phyloP scores from a whole-genome alignment of 2,113 vertebrate genomes.

The Paratilapia polleni region DNA sequence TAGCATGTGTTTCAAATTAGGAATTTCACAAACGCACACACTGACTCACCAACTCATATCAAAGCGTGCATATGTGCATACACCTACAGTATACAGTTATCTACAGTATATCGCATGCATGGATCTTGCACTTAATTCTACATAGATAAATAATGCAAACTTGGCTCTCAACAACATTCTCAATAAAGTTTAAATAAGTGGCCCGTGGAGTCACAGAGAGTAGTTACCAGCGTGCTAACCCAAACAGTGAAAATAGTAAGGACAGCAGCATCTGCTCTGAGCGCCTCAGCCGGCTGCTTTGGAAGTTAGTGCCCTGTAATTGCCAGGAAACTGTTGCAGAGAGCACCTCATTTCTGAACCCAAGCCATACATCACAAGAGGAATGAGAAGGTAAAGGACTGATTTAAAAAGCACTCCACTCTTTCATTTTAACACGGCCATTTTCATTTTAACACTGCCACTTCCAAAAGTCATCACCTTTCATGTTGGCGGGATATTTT shows the following conservation, averaged over 20 bases:
- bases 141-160: background rate
- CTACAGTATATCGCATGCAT: constrained; percentile 6
- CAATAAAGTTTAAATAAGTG: background rate
- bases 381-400: constrained; percentile 76
- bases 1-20: constrained; percentile 76
- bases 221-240: background rate
- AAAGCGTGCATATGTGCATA: constrained; percentile 15
- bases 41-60: constrained; percentile 42
- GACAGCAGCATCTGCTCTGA: constrained; percentile 74
- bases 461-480: constrained; percentile 76
- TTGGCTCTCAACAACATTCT: background rate
- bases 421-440: constrained; percentile 77
- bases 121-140: background rate
- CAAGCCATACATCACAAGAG: constrained; percentile 74
- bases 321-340: constrained; percentile 67
- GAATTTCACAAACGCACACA: constrained; percentile 57
- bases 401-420: constrained; percentile 67
- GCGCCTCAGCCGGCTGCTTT: constrained; percentile 61
- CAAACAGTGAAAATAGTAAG: background rate
- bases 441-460: constrained; percentile 76
- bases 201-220: background rate
- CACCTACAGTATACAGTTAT: too few species aligned
- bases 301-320: constrained; percentile 71
- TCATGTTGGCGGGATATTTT: constrained; percentile 68
- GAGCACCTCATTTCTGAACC: constrained; percentile 71